These are phyloP conservation scores for Pseudolaguvia tuberculata DNA, from an alignment of 2,113 vertebrate genomes.

Conservation along the genomic window DNA sequence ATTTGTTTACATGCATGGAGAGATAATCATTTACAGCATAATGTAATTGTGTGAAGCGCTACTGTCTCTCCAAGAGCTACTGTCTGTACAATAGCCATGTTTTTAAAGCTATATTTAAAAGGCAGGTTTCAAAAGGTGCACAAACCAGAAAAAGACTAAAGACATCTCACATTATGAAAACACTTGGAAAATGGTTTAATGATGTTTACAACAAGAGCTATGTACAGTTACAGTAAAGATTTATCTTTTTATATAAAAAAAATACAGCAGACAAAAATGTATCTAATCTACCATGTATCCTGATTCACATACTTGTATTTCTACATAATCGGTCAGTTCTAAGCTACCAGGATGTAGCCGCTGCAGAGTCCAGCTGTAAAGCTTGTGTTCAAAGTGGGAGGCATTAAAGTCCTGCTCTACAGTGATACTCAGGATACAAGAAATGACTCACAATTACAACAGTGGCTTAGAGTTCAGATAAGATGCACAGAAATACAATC, in stretches of 20 bases:
- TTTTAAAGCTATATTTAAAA: not conserved
- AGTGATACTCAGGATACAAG: slow-evolving; percentile 57
- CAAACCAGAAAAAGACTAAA: slow-evolving; percentile 40
- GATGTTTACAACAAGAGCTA: slow-evolving; percentile 99
- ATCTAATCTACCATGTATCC: slow-evolving; percentile 95
- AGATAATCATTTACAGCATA: not conserved
- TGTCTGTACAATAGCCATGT: not conserved
- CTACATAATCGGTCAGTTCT: slow-evolving; percentile 86
- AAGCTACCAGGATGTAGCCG: slow-evolving; percentile 59
- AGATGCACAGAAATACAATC: slow-evolving; percentile 53
- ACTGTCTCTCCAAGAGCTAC: too few species aligned
- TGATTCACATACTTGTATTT: slow-evolving; percentile 87
- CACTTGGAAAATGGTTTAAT: slow-evolving; percentile 99
- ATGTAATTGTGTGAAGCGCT: too few species aligned
- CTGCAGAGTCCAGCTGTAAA: slow-evolving; percentile 69
- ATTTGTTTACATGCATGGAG: not conserved
- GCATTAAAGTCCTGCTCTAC: slow-evolving; percentile 45
- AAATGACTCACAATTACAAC: slow-evolving; percentile 52
- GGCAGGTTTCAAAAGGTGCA: not conserved
- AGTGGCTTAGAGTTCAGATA: slow-evolving; percentile 54
- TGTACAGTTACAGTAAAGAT: slow-evolving; percentile 99
- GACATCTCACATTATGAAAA: slow-evolving; percentile 75
- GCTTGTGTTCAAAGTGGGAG: slow-evolving; percentile 65
- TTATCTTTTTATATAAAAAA: slow-evolving; percentile 73
- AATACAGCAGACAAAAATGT: slow-evolving; percentile 99